phyloP scores from a whole-genome alignment of 1,140 invertebrate genomes.

The Drosophila rufa region DNA sequence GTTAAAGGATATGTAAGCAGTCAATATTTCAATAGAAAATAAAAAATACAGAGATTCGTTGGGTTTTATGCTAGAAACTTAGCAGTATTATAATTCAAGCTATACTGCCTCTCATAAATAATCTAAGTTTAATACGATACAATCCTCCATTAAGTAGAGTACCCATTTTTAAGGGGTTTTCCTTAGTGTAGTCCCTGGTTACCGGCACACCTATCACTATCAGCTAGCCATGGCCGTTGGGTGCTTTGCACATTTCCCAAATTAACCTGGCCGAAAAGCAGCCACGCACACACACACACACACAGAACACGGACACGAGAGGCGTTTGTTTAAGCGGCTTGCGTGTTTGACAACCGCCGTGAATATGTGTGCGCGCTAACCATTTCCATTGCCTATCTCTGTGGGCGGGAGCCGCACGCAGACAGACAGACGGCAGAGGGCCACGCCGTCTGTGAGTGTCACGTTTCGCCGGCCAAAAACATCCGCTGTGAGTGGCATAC shows the following conservation, averaged over 20 bases:
- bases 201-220: conserved; percentile 12
- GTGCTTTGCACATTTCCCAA: conserved; percentile 64
- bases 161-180: neutral
- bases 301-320: neutral
- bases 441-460: conserved; percentile 49
- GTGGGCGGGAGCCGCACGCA: conserved; percentile 5
- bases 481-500: conserved; percentile 71
- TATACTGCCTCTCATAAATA: neutral
- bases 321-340: conserved; percentile 69
- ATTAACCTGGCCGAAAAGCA: conserved; percentile 56
- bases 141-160: neutral
- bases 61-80: too few species aligned
- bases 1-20: too few species aligned
- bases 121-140: neutral
- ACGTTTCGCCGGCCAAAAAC: conserved; percentile 60
- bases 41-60: too few species aligned
- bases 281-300: neutral
- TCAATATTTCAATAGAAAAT: too few species aligned
- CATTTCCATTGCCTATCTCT: conserved; percentile 37
- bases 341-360: conserved; percentile 65
- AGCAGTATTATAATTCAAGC: too few species aligned
- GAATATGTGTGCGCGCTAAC: conserved; percentile 31
- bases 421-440: conserved; percentile 7
- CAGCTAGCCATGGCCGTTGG: conserved; percentile 10
- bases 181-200: conserved; percentile 4